A percentile compares a stretch with the other conserved stretches of the same genome.
Conservation (phyloP, 2,797 vertebrate genomes). For the Melanotaenia parkinsoni region DNA sequence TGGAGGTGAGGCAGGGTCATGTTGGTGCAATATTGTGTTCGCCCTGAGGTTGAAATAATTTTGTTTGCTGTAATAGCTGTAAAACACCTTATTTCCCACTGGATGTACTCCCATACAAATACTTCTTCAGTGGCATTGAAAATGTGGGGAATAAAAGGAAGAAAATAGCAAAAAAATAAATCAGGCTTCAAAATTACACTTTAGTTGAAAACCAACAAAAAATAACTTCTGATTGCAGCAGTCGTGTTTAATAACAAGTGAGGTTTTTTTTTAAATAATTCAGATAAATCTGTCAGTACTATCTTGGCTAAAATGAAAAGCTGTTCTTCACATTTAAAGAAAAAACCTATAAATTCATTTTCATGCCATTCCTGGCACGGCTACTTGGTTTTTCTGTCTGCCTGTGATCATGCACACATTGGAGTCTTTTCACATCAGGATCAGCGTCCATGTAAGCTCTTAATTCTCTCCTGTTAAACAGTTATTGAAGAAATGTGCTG, state of each 20-base stretch:
- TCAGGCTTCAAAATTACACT: slow-evolving; percentile 52
- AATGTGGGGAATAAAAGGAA: slow-evolving; percentile 25
- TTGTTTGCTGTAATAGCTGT: slow-evolving; percentile 82
- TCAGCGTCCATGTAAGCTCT: slow-evolving; percentile 78
- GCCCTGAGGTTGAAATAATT: slow-evolving; percentile 84
- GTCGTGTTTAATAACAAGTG: slow-evolving; percentile 14
- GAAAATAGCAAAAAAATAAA: not conserved
- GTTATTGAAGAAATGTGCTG: slow-evolving; percentile 81
- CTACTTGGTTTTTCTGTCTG: slow-evolving; percentile 64
- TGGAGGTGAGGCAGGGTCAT: slow-evolving; percentile 72
- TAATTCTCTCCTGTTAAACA: slow-evolving; percentile 79
- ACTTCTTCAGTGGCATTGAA: slow-evolving; percentile 74
- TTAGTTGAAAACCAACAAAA: slow-evolving; percentile 36
- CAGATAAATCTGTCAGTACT: slow-evolving; percentile 1
- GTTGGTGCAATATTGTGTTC: slow-evolving; percentile 82
- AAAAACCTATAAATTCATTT: slow-evolving; percentile 49
- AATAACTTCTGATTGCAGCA: slow-evolving; percentile 12
- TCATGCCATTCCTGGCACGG: slow-evolving; percentile 48
- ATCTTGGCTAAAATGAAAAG: slow-evolving; percentile 28
- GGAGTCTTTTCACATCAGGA: slow-evolving; percentile 74
- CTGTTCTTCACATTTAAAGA: slow-evolving; percentile 32
- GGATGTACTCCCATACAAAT: slow-evolving; percentile 79
- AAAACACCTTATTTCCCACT: slow-evolving; percentile 85
- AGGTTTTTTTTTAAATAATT: not conserved
- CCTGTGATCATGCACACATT: slow-evolving; percentile 68